These are phyloP conservation scores for Apamea monoglypha DNA, from an alignment of 2,888 invertebrate species.

Conservation along the genomic window DNA sequence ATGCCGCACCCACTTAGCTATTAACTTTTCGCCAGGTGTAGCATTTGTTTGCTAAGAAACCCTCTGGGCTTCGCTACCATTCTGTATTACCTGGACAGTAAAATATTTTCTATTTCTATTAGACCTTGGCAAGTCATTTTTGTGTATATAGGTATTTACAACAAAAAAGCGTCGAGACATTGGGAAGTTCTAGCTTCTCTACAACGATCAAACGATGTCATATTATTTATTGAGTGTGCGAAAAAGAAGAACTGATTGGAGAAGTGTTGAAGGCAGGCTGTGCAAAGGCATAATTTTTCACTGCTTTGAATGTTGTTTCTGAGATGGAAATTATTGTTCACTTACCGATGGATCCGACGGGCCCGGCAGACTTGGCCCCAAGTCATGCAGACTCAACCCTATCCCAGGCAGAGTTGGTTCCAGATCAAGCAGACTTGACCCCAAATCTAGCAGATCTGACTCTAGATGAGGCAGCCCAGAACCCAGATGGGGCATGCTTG, in stretches of 20 bases:
- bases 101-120: neutral
- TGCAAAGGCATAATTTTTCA: neutral
- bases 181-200: neutral
- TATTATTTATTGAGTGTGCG: neutral
- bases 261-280: neutral
- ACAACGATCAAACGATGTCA: neutral
- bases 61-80: neutral
- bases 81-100: neutral
- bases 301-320: neutral
- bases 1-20: neutral
- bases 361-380: neutral
- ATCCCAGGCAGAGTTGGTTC: neutral
- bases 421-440: constrained; percentile 2
- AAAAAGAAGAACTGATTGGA: neutral
- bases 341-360: constrained; percentile 13
- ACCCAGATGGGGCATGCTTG: neutral
- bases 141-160: neutral
- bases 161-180: neutral
- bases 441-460: constrained; percentile 8
- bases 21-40: neutral
- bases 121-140: neutral
- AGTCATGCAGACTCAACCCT: neutral
- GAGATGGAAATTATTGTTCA: neutral
- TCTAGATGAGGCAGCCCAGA: neutral
- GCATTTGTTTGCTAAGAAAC: neutral